Percentiles rank a stretch among this genome's conserved stretches.
phyloP scores from a whole-genome alignment of 2,888 invertebrate species.

The Coremacera marginata region DNA sequence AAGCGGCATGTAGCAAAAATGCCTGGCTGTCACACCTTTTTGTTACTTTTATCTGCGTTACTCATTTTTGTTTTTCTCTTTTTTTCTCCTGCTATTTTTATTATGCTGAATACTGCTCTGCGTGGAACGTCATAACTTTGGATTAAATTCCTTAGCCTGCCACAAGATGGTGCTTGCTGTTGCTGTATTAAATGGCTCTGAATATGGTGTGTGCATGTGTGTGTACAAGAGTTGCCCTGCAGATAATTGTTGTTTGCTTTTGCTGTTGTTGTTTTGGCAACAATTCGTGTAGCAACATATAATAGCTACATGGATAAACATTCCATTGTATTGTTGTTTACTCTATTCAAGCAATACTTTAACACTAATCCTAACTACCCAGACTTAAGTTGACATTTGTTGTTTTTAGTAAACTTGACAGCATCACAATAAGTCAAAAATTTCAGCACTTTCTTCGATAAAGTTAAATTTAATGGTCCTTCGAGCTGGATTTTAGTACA shows the following conservation, averaged over 20 bases:
- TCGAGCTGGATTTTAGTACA: too few species aligned
- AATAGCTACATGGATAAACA: too few species aligned
- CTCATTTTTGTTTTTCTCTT: neutral
- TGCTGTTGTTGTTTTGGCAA: too few species aligned
- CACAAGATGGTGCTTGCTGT: neutral
- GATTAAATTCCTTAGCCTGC: constrained; percentile 18
- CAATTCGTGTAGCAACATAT: too few species aligned
- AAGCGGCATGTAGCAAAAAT: constrained; percentile 21
- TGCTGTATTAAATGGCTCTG: neutral
- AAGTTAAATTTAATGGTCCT: too few species aligned
- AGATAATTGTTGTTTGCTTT: neutral
- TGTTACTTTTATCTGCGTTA: neutral
- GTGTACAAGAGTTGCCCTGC: neutral
- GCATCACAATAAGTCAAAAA: too few species aligned
- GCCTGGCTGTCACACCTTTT: constrained; percentile 18
- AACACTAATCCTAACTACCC: too few species aligned
- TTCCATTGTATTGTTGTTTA: too few species aligned
- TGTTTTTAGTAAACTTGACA: too few species aligned
- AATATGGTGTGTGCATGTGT: neutral
- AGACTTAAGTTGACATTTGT: too few species aligned
- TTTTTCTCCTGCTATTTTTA: neutral
- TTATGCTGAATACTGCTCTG: neutral
- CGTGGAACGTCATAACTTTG: constrained; percentile 4
- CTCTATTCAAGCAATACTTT: too few species aligned
- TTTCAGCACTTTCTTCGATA: too few species aligned